phyloP scores from a whole-genome alignment of 2,113 vertebrate species.

The Aspiorhynchus laticeps region DNA sequence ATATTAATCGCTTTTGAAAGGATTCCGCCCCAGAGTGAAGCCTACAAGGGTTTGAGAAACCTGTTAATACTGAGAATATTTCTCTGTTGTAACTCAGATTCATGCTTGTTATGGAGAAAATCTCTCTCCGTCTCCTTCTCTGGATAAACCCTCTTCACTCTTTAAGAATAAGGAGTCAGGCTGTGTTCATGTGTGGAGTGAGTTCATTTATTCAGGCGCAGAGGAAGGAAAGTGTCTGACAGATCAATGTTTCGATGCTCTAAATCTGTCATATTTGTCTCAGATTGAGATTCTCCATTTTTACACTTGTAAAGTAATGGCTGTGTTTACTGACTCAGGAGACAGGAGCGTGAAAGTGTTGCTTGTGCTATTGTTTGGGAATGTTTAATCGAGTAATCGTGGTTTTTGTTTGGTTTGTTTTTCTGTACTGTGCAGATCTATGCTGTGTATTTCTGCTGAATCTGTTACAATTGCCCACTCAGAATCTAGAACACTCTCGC shows the following conservation, averaged over 20 bases:
- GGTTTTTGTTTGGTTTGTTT: no score
- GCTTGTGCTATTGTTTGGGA: neutral
- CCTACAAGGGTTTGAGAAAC: no score
- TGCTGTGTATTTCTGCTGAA: constrained; percentile 4
- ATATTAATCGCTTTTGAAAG: no score
- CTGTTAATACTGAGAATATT: no score
- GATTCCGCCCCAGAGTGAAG: no score
- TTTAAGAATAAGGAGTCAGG: neutral
- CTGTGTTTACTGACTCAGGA: neutral
- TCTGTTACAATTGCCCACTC: neutral
- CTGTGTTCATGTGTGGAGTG: neutral
- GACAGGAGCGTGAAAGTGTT: neutral
- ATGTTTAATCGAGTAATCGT: neutral
- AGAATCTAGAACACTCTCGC: neutral
- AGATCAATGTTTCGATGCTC: neutral
- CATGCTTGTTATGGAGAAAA: no score
- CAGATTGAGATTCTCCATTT: neutral
- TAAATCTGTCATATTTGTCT: neutral
- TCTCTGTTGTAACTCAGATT: no score
- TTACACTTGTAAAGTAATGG: neutral
- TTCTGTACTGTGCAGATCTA: neutral
- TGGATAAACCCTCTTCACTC: neutral
- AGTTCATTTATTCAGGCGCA: neutral
- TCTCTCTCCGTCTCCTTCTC: neutral
- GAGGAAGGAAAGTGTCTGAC: no score